Evolutionary conservation across 2,797 vertebrate genomes (phyloP).

Genomic region (Molothrus ater): DNA sequence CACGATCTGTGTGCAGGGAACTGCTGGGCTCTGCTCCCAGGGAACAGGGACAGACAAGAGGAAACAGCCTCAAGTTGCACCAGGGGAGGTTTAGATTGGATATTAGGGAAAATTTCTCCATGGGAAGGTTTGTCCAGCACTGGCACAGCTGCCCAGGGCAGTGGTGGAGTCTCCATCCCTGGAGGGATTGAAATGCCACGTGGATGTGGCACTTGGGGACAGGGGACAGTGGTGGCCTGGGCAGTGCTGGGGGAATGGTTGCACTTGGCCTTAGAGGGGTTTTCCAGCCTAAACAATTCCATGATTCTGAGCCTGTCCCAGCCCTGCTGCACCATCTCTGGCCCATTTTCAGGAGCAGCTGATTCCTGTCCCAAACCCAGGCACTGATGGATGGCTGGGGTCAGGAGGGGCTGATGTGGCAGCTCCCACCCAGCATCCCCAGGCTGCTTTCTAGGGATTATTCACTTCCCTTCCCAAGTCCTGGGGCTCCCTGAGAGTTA

Average conservation of each 20-base stretch:
- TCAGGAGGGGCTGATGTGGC: neutral
- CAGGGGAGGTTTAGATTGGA: neutral
- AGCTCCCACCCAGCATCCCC: neutral
- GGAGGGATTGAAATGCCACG: accelerated
- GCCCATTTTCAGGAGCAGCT: neutral
- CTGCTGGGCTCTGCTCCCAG: neutral
- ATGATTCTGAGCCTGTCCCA: neutral
- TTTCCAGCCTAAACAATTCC: neutral
- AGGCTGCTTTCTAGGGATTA: conserved; percentile 2
- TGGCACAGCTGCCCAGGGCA: neutral
- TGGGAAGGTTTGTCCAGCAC: neutral
- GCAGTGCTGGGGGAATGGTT: neutral
- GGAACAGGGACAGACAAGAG: neutral
- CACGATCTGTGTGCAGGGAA: neutral
- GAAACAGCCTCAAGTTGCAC: neutral
- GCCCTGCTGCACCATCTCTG: neutral
- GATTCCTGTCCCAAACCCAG: neutral
- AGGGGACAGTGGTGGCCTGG: accelerated
- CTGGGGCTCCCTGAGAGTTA: neutral
- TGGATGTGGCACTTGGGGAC: neutral
- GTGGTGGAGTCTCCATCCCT: accelerated
- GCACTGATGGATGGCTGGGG: accelerated
- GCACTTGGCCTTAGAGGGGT: neutral
- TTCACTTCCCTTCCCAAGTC: neutral
- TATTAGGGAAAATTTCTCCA: neutral